Evolutionary conservation across 1,140 invertebrate genomes (phyloP).

Genomic region (Bombus breviceps): DNA sequence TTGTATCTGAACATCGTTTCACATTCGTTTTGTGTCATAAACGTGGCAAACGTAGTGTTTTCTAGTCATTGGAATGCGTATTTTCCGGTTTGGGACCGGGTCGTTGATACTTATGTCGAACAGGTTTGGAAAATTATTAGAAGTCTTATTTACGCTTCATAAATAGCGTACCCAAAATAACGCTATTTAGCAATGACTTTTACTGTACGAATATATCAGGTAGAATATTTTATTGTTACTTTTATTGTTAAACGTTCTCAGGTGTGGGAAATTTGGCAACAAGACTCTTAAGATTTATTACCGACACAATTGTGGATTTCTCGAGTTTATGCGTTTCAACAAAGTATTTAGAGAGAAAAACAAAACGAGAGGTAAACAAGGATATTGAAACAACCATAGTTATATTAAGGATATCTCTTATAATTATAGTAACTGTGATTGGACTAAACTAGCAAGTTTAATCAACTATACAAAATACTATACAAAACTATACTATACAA

Average conservation of each 20-base stretch:
- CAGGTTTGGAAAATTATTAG: not conserved
- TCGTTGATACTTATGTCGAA: not conserved
- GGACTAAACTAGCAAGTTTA: not conserved
- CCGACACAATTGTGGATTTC: no score
- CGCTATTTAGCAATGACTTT: not conserved
- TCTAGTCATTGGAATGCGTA: not conserved
- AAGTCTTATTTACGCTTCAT: no score
- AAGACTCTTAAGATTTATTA: no score
- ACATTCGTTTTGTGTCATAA: not conserved
- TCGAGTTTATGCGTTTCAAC: no score
- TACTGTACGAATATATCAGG: no score
- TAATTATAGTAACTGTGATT: no score
- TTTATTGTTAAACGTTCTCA: not conserved
- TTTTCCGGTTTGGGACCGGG: not conserved
- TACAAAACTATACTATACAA: not conserved
- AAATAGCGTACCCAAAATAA: not conserved
- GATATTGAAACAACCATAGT: no score
- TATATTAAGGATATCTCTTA: no score
- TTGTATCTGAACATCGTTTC: conserved; percentile 38
- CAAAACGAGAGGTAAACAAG: no score
- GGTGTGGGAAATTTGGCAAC: no score
- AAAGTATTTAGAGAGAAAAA: no score
- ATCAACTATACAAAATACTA: not conserved
- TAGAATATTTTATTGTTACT: not conserved
- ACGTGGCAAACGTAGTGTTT: not conserved